Evolutionary conservation across 2,113 vertebrate genomes (phyloP).

Genomic region (Spermophilus dauricus): DNA sequence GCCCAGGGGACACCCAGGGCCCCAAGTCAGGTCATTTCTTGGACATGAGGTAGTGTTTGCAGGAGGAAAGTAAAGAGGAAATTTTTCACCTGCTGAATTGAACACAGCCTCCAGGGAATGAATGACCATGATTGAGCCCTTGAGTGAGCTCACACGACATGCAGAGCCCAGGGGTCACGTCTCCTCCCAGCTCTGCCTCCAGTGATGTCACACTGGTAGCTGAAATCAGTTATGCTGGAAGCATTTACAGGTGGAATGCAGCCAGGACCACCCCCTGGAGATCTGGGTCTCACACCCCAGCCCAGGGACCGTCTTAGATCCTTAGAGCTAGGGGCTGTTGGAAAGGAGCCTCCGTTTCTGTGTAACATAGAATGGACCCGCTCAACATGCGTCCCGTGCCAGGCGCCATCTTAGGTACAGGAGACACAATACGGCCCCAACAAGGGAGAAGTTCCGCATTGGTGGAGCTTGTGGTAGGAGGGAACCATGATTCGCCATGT

Average conservation of each 20-base stretch:
- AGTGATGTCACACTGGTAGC: fast-evolving
- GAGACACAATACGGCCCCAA: background rate
- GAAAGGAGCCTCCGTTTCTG: background rate
- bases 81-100: no score
- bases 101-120: fast-evolving
- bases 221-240: fast-evolving
- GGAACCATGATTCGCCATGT: background rate
- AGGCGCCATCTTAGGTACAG: no score
- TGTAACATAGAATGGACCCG: background rate
- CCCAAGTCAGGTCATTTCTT: background rate
- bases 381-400: no score
- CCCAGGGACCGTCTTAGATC: background rate
- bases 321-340: background rate
- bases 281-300: fast-evolving
- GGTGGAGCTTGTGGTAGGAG: background rate
- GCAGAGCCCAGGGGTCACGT: fast-evolving
- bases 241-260: background rate
- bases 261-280: background rate
- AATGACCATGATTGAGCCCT: fast-evolving
- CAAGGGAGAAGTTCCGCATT: background rate
- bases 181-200: fast-evolving
- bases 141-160: fast-evolving
- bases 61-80: background rate
- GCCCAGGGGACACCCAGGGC: background rate
- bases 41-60: background rate